Evolutionary conservation across 1,140 invertebrate genomes (phyloP).

Genomic region (Leptopilina boulardi): DNA sequence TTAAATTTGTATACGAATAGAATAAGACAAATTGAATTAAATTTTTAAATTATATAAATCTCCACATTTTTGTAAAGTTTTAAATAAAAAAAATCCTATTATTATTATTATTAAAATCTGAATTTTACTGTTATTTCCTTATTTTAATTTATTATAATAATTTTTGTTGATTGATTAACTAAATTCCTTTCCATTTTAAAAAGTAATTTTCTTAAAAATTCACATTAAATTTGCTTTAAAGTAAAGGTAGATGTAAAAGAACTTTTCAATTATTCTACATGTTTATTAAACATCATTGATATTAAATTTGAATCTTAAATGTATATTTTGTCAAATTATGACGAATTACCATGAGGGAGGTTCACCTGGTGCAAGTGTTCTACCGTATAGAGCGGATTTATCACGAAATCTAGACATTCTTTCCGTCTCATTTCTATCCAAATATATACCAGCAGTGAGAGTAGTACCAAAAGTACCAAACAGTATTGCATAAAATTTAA

Average conservation of each 20-base stretch:
- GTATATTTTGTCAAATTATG: slow-evolving; percentile 33
- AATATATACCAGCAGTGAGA: slow-evolving; percentile 77
- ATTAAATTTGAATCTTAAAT: slow-evolving; percentile 24
- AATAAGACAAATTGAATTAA: background rate
- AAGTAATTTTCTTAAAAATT: background rate
- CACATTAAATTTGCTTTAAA: background rate
- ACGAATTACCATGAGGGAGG: slow-evolving; percentile 81
- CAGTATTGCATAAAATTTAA: slow-evolving; percentile 57
- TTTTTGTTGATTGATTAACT: too few species aligned
- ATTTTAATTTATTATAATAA: too few species aligned
- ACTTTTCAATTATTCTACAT: background rate
- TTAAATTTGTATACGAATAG: background rate
- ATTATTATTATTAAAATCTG: too few species aligned
- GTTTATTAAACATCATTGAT: slow-evolving; percentile 20
- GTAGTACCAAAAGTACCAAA: slow-evolving; percentile 77
- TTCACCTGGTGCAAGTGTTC: slow-evolving; percentile 79
- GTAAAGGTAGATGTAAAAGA: slow-evolving; percentile 8
- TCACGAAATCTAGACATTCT: slow-evolving; percentile 85
- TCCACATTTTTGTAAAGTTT: too few species aligned
- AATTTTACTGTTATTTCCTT: too few species aligned
- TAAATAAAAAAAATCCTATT: background rate
- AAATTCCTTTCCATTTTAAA: too few species aligned
- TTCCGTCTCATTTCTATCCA: slow-evolving; percentile 82
- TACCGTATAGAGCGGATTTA: slow-evolving; percentile 85
- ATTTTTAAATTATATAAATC: background rate